Evolutionary conservation across 1,140 invertebrate species (phyloP).

Genomic region (Neuroterus valhalla): DNA sequence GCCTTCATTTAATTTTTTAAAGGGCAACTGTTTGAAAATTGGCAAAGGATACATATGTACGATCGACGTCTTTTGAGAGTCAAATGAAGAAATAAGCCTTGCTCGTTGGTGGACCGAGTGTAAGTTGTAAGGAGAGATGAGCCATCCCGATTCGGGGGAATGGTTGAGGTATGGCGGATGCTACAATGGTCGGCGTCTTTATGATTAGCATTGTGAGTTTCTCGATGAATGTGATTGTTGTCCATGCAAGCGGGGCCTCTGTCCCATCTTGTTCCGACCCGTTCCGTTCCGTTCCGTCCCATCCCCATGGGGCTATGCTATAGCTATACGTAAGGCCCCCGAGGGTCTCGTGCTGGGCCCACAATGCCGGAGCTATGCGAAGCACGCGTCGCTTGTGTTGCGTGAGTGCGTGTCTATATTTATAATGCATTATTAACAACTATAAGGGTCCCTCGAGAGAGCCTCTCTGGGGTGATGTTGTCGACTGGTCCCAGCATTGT

Average conservation of each 20-base stretch:
- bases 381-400: slow-evolving; percentile 72
- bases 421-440: slow-evolving; percentile 74
- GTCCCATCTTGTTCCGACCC: slow-evolving; percentile 55
- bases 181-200: slow-evolving; percentile 75
- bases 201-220: slow-evolving; percentile 74
- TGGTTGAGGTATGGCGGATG: slow-evolving; percentile 46
- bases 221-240: slow-evolving; percentile 75
- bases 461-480: slow-evolving; percentile 30
- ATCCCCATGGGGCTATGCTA: slow-evolving; percentile 42
- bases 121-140: slow-evolving; percentile 2
- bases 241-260: slow-evolving; percentile 62
- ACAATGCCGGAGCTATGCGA: slow-evolving; percentile 72
- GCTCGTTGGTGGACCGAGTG: not conserved
- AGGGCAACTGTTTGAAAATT: slow-evolving; percentile 19
- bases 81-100: slow-evolving; percentile 29
- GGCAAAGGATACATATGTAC: slow-evolving; percentile 5
- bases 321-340: slow-evolving; percentile 56
- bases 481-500: slow-evolving; percentile 44
- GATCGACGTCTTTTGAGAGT: slow-evolving; percentile 12
- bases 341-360: slow-evolving; percentile 67
- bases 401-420: slow-evolving; percentile 71
- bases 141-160: slow-evolving; percentile 13
- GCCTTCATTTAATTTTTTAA: not conserved
- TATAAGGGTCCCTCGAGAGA: slow-evolving; percentile 58
- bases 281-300: slow-evolving; percentile 50